Evolutionary conservation across 2,888 invertebrate genomes (phyloP).

Genomic region (Liposcelis brunnea): DNA sequence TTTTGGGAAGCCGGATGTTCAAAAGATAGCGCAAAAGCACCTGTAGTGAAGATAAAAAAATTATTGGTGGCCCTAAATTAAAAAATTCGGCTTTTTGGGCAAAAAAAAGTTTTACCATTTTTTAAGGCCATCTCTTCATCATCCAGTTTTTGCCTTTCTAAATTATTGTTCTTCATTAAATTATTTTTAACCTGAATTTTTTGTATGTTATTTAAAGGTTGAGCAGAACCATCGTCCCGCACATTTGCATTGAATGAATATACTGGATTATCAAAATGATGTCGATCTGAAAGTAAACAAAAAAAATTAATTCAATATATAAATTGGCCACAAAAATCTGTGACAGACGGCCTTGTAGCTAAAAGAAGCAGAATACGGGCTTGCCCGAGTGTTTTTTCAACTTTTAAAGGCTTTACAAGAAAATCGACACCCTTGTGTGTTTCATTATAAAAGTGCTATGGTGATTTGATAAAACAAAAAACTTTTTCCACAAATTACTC

Average conservation of each 20-base stretch:
- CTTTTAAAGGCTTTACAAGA: no score
- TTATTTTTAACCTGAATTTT: slow-evolving; percentile 36
- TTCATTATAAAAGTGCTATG: no score
- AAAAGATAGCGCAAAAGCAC: slow-evolving; percentile 35
- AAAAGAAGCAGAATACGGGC: no score
- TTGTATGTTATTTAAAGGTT: slow-evolving; percentile 28
- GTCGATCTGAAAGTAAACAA: slow-evolving; percentile 39
- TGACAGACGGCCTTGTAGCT: no score
- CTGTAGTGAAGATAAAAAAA: slow-evolving; percentile 15
- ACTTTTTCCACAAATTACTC: no score
- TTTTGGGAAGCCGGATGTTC: slow-evolving; percentile 50
- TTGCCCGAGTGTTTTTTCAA: no score
- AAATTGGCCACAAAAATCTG: background rate
- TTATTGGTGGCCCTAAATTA: slow-evolving; percentile 10
- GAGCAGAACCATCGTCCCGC: slow-evolving; percentile 26
- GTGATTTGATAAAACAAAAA: no score
- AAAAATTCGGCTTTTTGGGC: background rate
- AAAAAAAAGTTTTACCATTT: slow-evolving; percentile 22
- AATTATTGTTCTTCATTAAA: slow-evolving; percentile 38
- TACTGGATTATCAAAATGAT: slow-evolving; percentile 85
- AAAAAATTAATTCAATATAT: slow-evolving; percentile 9
- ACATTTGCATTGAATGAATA: slow-evolving; percentile 39
- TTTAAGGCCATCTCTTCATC: slow-evolving; percentile 33
- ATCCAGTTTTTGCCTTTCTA: slow-evolving; percentile 36
- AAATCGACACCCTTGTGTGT: no score